Conservation (phyloP, 2,113 vertebrate genomes). For the Rhinoderma darwinii region DNA sequence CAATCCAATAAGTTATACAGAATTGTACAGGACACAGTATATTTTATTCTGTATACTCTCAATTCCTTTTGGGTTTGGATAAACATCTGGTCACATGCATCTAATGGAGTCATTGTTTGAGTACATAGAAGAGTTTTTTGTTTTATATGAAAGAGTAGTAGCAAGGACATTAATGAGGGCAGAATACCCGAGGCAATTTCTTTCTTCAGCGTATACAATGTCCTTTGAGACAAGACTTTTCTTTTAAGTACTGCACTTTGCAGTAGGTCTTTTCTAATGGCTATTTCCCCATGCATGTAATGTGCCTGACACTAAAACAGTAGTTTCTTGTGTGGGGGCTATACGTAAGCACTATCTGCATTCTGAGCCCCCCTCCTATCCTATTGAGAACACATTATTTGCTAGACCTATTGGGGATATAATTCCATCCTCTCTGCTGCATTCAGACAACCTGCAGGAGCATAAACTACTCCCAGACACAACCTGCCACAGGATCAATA, state of each 20-base stretch:
- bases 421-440: conserved; percentile 43
- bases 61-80: background rate
- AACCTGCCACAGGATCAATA: conserved; percentile 54
- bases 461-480: conserved; percentile 52
- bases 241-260: conserved; percentile 39
- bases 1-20: background rate
- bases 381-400: conserved; percentile 2
- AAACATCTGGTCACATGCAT: conserved; percentile 17
- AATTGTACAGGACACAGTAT: background rate
- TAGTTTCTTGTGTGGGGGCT: background rate
- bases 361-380: background rate
- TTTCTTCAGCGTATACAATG: background rate
- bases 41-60: background rate
- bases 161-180: conserved; percentile 26
- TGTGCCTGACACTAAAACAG: background rate
- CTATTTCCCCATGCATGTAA: conserved; percentile 24
- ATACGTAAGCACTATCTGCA: background rate
- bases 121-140: background rate
- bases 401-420: conserved; percentile 19
- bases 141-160: conserved; percentile 38
- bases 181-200: conserved; percentile 10
- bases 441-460: conserved; percentile 49
- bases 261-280: conserved; percentile 18
- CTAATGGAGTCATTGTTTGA: conserved; percentile 28
- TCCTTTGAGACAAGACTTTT: conserved; percentile 22